These are phyloP conservation scores for Schrankia costaestrigalis DNA, from an alignment of 2,888 invertebrate species.

Conservation along the genomic window DNA sequence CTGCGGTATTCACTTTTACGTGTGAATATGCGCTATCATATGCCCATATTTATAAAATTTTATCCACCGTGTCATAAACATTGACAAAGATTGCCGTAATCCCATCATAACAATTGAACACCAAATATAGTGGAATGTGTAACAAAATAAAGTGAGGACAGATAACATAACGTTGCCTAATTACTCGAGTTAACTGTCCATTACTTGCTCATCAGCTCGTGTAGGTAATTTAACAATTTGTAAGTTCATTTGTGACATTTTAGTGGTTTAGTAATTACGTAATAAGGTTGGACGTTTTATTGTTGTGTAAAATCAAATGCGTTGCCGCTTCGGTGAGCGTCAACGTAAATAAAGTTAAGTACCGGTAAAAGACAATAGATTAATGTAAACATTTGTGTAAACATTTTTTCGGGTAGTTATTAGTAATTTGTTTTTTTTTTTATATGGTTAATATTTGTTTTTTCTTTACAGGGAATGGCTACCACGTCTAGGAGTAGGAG, in stretches of 20 bases:
- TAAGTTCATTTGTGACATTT: slow-evolving; percentile 8
- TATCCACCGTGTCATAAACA: too few species aligned
- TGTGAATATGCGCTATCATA: too few species aligned
- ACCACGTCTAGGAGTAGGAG: slow-evolving; percentile 48
- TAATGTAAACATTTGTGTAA: too few species aligned
- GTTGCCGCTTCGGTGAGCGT: neutral
- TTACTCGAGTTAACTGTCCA: slow-evolving; percentile 3
- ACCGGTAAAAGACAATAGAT: too few species aligned
- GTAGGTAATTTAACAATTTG: slow-evolving; percentile 15
- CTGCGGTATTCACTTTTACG: neutral
- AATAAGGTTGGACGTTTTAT: neutral
- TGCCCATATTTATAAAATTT: too few species aligned
- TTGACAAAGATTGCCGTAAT: too few species aligned
- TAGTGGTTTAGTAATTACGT: slow-evolving; percentile 9
- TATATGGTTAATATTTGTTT: slow-evolving; percentile 2
- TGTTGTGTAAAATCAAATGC: slow-evolving; percentile 2
- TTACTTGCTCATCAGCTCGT: slow-evolving; percentile 13
- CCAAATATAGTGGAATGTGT: too few species aligned
- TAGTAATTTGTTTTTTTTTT: slow-evolving; percentile 1
- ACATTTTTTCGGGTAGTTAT: slow-evolving; percentile 1
- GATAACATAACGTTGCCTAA: too few species aligned
- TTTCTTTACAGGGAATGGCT: slow-evolving; percentile 66
- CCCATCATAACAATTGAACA: too few species aligned
- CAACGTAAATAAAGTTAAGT: too few species aligned
- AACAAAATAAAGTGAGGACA: too few species aligned